phyloP scores from a whole-genome alignment of 64 coral and sea anemone species.

The Dendrophyllia cribrosa region DNA sequence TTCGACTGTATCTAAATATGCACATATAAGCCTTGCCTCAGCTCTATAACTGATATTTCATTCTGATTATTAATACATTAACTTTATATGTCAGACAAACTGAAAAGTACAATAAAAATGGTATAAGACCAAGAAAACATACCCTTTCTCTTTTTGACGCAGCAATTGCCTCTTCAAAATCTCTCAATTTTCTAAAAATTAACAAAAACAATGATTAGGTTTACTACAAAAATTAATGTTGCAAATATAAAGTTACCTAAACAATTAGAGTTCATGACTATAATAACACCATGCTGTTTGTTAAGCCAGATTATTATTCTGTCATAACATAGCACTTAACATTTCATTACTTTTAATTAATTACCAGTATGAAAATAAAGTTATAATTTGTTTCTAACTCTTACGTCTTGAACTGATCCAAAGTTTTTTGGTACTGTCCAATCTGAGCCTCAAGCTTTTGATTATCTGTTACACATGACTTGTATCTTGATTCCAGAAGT shows the following conservation, averaged over 20 bases:
- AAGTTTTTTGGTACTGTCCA: conserved; percentile 59
- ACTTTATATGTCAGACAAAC: too few species aligned
- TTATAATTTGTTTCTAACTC: background rate
- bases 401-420: conserved; percentile 72
- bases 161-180: conserved; percentile 50
- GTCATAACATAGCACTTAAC: too few species aligned
- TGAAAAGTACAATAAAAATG: too few species aligned
- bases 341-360: too few species aligned
- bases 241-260: background rate
- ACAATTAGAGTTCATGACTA: too few species aligned
- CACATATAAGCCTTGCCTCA: too few species aligned
- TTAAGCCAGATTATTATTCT: too few species aligned
- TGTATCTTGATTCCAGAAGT: conserved; percentile 75
- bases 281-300: too few species aligned
- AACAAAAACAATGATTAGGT: background rate
- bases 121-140: background rate
- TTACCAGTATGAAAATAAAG: too few species aligned
- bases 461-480: conserved; percentile 78
- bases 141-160: conserved; percentile 80
- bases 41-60: too few species aligned
- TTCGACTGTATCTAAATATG: too few species aligned
- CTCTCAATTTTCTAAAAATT: conserved; percentile 15
- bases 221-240: background rate
- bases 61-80: too few species aligned
- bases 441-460: conserved; percentile 71